A percentile compares a stretch with the other conserved stretches of the same genome.
phyloP scores from a whole-genome alignment of 2,888 invertebrate genomes.

The Melieria crassipennis region DNA sequence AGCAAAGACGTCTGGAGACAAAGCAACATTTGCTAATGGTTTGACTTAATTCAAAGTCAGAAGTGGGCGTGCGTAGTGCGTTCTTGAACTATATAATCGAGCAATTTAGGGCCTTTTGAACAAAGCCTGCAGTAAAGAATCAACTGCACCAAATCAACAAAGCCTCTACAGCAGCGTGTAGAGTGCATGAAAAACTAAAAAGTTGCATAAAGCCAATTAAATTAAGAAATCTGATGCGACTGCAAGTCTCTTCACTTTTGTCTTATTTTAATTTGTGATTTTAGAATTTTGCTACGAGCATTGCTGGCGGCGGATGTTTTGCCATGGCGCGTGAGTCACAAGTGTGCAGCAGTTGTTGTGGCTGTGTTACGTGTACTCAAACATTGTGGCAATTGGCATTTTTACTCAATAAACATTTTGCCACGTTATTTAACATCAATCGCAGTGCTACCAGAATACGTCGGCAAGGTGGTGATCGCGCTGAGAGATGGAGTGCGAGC shows the following conservation, averaged over 20 bases:
- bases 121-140: too few relatives aligned
- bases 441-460: conserved; percentile 60
- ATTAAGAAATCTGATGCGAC: conserved; percentile 55
- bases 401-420: conserved; percentile 32
- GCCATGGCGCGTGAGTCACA: neutral
- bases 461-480: conserved; percentile 21
- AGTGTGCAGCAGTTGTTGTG: neutral
- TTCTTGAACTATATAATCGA: too few relatives aligned
- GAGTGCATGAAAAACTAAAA: conserved; percentile 27
- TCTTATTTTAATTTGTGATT: neutral
- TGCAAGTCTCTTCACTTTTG: conserved; percentile 7
- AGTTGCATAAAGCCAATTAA: conserved; percentile 52
- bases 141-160: neutral
- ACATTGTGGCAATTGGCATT: conserved; percentile 30
- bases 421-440: conserved; percentile 59
- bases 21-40: too few relatives aligned
- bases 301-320: neutral
- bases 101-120: too few relatives aligned
- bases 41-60: too few relatives aligned
- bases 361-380: neutral
- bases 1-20: too few relatives aligned
- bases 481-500: neutral
- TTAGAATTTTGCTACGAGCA: neutral
- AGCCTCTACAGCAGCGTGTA: neutral
- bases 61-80: too few relatives aligned